Evolutionary conservation across 2,797 vertebrate genomes (phyloP).

Genomic region (Synanceia verrucosa): DNA sequence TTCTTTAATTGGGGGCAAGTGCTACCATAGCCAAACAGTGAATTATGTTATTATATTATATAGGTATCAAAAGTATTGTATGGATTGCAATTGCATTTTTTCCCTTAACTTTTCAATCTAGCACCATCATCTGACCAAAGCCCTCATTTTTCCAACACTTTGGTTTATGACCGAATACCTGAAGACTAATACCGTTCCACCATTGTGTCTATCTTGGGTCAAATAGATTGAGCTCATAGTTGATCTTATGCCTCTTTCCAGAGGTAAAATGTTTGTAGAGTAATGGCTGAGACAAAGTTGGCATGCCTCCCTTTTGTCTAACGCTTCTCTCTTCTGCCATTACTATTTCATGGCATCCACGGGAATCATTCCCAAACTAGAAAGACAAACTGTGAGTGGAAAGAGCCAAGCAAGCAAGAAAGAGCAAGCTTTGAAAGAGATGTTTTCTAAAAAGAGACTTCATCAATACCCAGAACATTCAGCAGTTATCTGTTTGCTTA

Average conservation of each 20-base stretch:
- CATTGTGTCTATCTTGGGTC: neutral
- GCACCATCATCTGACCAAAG: neutral
- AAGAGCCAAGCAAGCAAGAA: constrained; percentile 11
- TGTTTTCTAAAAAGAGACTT: neutral
- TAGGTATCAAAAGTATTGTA: neutral
- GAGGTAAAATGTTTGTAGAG: neutral
- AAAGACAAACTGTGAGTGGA: constrained; percentile 35
- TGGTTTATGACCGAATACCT: neutral
- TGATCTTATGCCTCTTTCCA: neutral
- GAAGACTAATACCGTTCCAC: neutral
- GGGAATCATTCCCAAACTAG: constrained; percentile 31
- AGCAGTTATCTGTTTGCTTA: too few species aligned
- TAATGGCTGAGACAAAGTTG: neutral
- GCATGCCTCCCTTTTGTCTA: constrained; percentile 15
- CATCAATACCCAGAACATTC: constrained; percentile 11
- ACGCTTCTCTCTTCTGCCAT: constrained; percentile 37
- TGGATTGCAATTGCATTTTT: neutral
- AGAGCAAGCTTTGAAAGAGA: neutral
- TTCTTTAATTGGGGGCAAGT: neutral
- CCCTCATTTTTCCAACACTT: neutral
- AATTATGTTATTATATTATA: too few species aligned
- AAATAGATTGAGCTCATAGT: neutral
- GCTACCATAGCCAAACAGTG: neutral
- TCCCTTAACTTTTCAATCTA: neutral
- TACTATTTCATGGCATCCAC: constrained; percentile 50